A percentile compares a stretch with the other conserved stretches of the same genome.
These are phyloP conservation scores for Alectoris magna DNA, from an alignment of 2,797 vertebrate species.

Conservation along the genomic window DNA sequence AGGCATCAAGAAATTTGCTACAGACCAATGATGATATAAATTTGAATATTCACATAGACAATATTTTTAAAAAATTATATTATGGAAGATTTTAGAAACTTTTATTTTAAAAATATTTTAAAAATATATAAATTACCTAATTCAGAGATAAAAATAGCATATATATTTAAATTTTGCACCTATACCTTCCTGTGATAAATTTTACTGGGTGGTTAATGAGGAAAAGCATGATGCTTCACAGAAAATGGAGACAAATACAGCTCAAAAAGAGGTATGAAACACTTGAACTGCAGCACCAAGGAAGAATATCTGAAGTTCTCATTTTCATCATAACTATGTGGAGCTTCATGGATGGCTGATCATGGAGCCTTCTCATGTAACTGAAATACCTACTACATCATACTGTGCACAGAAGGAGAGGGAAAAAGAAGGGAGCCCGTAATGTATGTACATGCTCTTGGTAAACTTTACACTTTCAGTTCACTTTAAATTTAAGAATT, in stretches of 20 bases:
- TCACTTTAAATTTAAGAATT: background rate
- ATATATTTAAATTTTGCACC: background rate
- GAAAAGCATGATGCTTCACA: background rate
- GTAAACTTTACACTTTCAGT: background rate
- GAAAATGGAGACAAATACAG: background rate
- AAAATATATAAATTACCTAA: background rate
- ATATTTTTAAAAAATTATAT: background rate
- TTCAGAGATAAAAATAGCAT: background rate
- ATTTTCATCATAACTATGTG: background rate
- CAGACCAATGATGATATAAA: background rate
- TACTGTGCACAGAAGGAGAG: background rate
- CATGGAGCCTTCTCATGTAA: background rate
- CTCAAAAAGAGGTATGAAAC: background rate
- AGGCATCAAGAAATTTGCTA: background rate
- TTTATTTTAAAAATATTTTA: background rate
- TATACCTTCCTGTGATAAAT: background rate
- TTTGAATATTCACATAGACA: background rate
- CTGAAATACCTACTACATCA: background rate
- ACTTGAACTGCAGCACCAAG: background rate
- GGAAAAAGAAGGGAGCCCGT: background rate
- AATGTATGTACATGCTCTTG: background rate
- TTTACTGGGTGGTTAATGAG: background rate
- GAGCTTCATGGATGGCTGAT: background rate
- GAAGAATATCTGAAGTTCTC: background rate
- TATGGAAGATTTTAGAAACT: background rate